phyloP scores from a whole-genome alignment of 2,888 invertebrate species.

The Caenorhabditis imperialis region DNA sequence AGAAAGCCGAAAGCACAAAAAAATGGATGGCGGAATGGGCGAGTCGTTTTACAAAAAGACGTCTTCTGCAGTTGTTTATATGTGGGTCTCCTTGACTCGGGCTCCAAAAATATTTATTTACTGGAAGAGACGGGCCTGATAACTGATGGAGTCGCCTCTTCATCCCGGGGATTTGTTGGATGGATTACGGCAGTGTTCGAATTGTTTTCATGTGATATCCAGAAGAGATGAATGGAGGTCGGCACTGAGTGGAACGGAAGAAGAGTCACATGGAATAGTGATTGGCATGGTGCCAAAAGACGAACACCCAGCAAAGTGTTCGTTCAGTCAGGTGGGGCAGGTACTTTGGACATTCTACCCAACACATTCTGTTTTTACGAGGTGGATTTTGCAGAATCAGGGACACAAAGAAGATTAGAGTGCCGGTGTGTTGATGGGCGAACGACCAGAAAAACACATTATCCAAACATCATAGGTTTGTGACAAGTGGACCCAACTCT shows the following conservation, averaged over 20 bases:
- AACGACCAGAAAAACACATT: too few relatives aligned
- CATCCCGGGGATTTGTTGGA: neutral
- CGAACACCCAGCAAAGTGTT: too few relatives aligned
- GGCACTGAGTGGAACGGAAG: conserved; percentile 11
- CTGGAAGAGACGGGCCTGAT: conserved; percentile 32
- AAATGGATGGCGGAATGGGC: conserved; percentile 9
- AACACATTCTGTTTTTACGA: too few relatives aligned
- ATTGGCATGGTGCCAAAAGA: conserved; percentile 5
- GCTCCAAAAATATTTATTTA: conserved; percentile 27
- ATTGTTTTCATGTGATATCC: neutral
- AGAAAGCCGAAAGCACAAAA: neutral
- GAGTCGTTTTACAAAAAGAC: conserved; percentile 28
- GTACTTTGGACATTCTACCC: too few relatives aligned
- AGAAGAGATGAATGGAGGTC: conserved; percentile 11
- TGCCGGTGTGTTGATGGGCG: too few relatives aligned
- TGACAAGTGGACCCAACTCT: too few relatives aligned
- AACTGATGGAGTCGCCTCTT: conserved; percentile 30
- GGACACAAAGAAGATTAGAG: too few relatives aligned
- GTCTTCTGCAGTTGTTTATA: conserved; percentile 31
- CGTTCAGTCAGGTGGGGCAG: too few relatives aligned
- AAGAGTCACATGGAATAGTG: conserved; percentile 5
- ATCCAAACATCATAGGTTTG: too few relatives aligned
- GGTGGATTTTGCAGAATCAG: too few relatives aligned
- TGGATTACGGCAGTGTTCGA: neutral
- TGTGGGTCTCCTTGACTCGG: conserved; percentile 1